phyloP scores from a whole-genome alignment of 2,888 invertebrate species.

The Cephus nigrinus region DNA sequence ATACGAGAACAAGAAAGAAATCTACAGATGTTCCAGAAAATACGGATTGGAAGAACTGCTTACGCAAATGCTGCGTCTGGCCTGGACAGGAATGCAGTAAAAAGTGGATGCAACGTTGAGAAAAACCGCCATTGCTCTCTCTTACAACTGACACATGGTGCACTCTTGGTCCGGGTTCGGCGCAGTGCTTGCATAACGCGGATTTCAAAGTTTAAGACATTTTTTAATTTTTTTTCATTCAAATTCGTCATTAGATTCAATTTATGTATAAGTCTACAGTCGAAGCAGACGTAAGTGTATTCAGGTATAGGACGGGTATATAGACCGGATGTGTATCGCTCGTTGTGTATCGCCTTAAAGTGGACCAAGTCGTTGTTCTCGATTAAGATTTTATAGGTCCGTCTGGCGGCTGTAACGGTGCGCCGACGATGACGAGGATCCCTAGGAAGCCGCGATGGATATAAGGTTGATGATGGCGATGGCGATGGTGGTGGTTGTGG shows the following conservation, averaged over 20 bases:
- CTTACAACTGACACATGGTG: constrained; percentile 49
- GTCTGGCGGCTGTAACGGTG: neutral
- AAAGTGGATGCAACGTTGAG: constrained; percentile 47
- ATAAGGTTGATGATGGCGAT: constrained; percentile 20
- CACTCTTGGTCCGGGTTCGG: constrained; percentile 29
- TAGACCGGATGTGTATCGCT: neutral
- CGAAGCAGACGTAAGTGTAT: neutral
- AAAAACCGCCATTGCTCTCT: constrained; percentile 42
- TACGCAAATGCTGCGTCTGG: constrained; percentile 56
- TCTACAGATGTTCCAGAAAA: neutral
- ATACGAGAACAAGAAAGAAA: neutral
- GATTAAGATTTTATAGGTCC: constrained; percentile 6
- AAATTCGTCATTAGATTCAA: constrained; percentile 29
- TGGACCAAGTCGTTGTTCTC: neutral
- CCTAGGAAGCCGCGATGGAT: neutral
- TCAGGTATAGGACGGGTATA: neutral
- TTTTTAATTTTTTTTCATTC: constrained; percentile 9
- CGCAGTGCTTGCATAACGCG: constrained; percentile 15
- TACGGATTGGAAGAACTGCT: constrained; percentile 45
- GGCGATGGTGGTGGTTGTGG: constrained; percentile 46
- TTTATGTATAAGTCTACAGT: neutral
- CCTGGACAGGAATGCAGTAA: constrained; percentile 52
- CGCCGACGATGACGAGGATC: neutral
- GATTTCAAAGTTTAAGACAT: constrained; percentile 24
- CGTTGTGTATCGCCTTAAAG: neutral